Evolutionary conservation across 2,797 vertebrate species (phyloP), one percentile per base, ranked within the genome.

Genomic region (Sebastes umbrosus): DNA sequence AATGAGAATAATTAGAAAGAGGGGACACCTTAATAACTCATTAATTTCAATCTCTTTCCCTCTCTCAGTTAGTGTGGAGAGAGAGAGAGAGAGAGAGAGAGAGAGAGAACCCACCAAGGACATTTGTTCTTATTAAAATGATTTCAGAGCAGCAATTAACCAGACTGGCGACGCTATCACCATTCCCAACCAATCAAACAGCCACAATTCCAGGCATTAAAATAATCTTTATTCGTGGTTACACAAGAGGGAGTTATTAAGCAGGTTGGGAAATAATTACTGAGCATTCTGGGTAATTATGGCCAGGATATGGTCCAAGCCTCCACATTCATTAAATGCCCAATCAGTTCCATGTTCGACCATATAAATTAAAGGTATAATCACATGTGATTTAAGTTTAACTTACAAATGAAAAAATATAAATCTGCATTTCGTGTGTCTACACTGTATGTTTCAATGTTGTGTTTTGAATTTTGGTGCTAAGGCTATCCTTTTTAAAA

Each of bases 81-180:
- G 25, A 58, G 68, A 32, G 25, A 54, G 64, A 58, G 22, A 36
- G 73, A 54, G 66, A 63, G 46, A 68, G 39, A 25, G 54, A 75
- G 66, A 80, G 70, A 73, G 66, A 66, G 22, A 82, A 75, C 43
- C 66, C 60, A 87, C 77, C 58, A 80, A 87, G 81, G 84, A 73
- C 80, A 85, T 91, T 89, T 91, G 75, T 92, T 91, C 83, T 88
- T 90, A 92, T 93, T 92, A 86, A 88, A 89, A 90, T 84, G 60
- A 92, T 89, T 94, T 89, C 84, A 79, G 75, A 91, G 80, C 69
- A 67, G 85, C 88, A 91, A 93, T 93, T 93, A 93, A 90, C 74
- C 83, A 90, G 34, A 79, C 78, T 78, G 68, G 84, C 22, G 43
- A 92, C 85, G 89, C 62, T 80, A 75, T 90, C 67, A 68, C 86